These are phyloP conservation scores for Pristionchus mayeri DNA, from an alignment of 2,888 invertebrate genomes.

Conservation along the genomic window DNA sequence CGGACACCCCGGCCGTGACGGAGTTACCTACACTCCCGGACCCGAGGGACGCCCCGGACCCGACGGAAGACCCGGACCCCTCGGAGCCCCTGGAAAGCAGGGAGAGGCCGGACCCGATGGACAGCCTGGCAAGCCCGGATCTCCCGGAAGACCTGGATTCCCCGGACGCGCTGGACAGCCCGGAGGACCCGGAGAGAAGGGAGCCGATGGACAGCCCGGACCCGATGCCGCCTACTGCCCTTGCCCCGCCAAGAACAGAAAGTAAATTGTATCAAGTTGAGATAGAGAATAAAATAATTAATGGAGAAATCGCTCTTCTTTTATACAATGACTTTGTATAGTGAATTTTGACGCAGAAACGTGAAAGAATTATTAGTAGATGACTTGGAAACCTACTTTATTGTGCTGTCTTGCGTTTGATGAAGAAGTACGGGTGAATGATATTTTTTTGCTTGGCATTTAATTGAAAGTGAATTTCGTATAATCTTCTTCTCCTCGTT, in stretches of 20 bases:
- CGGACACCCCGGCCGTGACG: constrained; percentile 58
- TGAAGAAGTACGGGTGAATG: too few species aligned
- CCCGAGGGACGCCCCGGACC: constrained; percentile 44
- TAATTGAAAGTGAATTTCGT: too few species aligned
- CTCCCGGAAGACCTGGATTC: constrained; percentile 54
- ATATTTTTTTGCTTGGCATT: too few species aligned
- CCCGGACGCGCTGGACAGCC: constrained; percentile 53
- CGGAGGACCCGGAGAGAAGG: constrained; percentile 53
- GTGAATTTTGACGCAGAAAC: too few species aligned
- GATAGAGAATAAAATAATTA: too few species aligned
- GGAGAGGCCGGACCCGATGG: constrained; percentile 59
- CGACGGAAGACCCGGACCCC: constrained; percentile 49
- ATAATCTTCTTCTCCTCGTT: too few species aligned
- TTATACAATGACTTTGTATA: too few species aligned
- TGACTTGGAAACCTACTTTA: too few species aligned
- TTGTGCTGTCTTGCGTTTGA: too few species aligned
- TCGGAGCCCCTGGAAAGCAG: constrained; percentile 47
- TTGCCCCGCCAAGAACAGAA: constrained; percentile 57
- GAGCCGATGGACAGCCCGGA: constrained; percentile 59
- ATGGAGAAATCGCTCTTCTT: too few species aligned
- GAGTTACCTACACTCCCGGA: constrained; percentile 50
- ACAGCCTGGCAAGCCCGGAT: constrained; percentile 59
- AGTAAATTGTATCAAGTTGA: too few species aligned
- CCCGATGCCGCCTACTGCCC: constrained; percentile 62
- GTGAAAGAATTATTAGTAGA: too few species aligned